These are phyloP conservation scores for Odontocerum albicorne DNA, from an alignment of 2,888 invertebrate species.

Conservation along the genomic window DNA sequence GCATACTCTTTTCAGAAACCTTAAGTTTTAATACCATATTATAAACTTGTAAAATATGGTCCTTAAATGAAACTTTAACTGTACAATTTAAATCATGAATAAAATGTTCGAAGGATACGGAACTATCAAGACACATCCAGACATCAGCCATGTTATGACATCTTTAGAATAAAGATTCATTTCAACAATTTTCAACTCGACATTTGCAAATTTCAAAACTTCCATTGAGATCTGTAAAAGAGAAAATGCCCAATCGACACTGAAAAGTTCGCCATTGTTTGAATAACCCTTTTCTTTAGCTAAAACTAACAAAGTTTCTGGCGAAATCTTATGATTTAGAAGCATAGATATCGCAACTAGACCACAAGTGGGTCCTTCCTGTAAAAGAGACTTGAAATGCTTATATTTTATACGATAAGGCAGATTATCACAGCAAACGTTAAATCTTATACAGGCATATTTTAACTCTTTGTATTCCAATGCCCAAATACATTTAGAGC, in stretches of 20 bases:
- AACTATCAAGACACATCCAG: constrained; percentile 61
- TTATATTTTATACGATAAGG: constrained; percentile 56
- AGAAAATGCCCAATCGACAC: constrained; percentile 69
- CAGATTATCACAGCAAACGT: constrained; percentile 51
- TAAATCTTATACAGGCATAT: constrained; percentile 59
- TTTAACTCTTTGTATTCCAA: constrained; percentile 56
- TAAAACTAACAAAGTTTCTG: constrained; percentile 60
- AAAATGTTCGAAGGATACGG: constrained; percentile 71
- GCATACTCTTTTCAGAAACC: no score
- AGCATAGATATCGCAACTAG: constrained; percentile 85
- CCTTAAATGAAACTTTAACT: no score
- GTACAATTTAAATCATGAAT: no score
- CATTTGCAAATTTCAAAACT: constrained; percentile 43
- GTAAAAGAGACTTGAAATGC: constrained; percentile 48
- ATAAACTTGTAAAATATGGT: no score
- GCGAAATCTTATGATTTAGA: constrained; percentile 59
- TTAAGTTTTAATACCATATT: no score
- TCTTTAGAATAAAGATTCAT: constrained; percentile 53
- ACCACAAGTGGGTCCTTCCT: constrained; percentile 80
- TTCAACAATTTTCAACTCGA: constrained; percentile 45
- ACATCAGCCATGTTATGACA: constrained; percentile 55
- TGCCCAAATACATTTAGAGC: constrained; percentile 52
- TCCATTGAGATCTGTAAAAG: no score
- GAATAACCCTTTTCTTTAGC: constrained; percentile 69
- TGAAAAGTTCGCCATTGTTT: constrained; percentile 88